Percentiles rank a stretch among this genome's conserved stretches.
These are phyloP conservation scores for Benitochromis conjunctus DNA, from an alignment of 2,113 vertebrate species.

Conservation along the genomic window DNA sequence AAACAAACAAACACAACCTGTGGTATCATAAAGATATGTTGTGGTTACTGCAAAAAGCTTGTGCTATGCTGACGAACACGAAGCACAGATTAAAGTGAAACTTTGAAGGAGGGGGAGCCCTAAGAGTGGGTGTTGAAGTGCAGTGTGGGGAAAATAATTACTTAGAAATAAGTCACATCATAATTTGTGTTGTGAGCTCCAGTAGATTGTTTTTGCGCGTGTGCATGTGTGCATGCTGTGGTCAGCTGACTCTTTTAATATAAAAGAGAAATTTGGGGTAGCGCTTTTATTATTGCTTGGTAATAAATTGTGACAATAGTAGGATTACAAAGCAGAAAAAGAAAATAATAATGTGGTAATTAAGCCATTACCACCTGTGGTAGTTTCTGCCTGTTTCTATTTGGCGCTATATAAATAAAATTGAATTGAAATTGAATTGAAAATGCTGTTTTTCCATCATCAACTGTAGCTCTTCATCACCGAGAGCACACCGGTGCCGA, in stretches of 20 bases:
- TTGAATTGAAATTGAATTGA: too few species aligned
- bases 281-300: too few species aligned
- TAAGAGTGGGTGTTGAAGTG: not conserved
- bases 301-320: not conserved
- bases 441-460: not conserved
- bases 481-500: not conserved
- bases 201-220: accelerated
- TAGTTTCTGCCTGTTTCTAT: not conserved
- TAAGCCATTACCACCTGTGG: not conserved
- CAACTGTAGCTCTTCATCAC: not conserved
- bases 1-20: not conserved
- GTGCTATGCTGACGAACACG: not conserved
- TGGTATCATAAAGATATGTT: not conserved
- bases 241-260: not conserved
- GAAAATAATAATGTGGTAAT: accelerated
- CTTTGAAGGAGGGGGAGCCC: accelerated
- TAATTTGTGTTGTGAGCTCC: not conserved
- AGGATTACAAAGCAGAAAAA: not conserved
- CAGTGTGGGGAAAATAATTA: not conserved
- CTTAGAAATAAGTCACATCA: not conserved
- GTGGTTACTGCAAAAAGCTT: not conserved
- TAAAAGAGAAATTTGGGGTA: not conserved
- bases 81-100: not conserved
- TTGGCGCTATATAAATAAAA: too few species aligned
- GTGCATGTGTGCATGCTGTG: not conserved